These are phyloP conservation scores for Bradysia coprophila DNA, from an alignment of 1,140 invertebrate species.

Conservation along the genomic window DNA sequence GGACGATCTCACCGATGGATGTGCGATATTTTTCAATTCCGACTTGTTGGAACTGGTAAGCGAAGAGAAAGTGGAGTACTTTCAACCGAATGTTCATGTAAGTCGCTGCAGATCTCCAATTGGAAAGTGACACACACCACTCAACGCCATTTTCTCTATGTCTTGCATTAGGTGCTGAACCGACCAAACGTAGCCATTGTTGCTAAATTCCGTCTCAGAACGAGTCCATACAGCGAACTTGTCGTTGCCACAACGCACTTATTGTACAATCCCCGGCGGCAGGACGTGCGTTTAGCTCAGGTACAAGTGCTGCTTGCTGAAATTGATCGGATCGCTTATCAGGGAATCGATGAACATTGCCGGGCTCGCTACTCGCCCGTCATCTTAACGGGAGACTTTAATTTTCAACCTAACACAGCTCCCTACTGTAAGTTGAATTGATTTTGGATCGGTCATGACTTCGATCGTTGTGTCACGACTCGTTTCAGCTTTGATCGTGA, in stretches of 20 bases:
- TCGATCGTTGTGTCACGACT: too few relatives aligned
- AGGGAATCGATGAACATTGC: too few relatives aligned
- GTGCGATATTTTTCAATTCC: constrained; percentile 61
- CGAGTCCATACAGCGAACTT: constrained; percentile 28
- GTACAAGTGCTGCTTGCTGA: constrained; percentile 60
- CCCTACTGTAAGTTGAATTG: constrained; percentile 42
- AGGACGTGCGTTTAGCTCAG: constrained; percentile 80
- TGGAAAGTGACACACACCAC: too few relatives aligned
- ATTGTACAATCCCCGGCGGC: constrained; percentile 75
- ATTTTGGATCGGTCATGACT: constrained; percentile 26
- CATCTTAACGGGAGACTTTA: constrained; percentile 81
- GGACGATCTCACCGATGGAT: constrained; percentile 45
- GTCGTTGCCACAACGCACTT: constrained; percentile 85
- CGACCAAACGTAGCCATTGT: constrained; percentile 78
- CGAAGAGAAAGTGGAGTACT: constrained; percentile 40
- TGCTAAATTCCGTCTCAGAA: constrained; percentile 42
- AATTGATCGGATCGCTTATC: constrained; percentile 50
- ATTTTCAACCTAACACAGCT: constrained; percentile 48
- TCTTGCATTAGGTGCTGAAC: constrained; percentile 44
- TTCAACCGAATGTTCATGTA: constrained; percentile 19
- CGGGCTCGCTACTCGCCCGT: constrained; percentile 43
- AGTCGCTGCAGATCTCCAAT: constrained; percentile 4
- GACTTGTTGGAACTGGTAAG: constrained; percentile 39
- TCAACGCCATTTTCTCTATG: too few relatives aligned
- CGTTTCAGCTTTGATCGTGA: too few relatives aligned